These are phyloP conservation scores for Pionites leucogaster DNA, from an alignment of 2,113 vertebrate genomes.

Conservation along the genomic window DNA sequence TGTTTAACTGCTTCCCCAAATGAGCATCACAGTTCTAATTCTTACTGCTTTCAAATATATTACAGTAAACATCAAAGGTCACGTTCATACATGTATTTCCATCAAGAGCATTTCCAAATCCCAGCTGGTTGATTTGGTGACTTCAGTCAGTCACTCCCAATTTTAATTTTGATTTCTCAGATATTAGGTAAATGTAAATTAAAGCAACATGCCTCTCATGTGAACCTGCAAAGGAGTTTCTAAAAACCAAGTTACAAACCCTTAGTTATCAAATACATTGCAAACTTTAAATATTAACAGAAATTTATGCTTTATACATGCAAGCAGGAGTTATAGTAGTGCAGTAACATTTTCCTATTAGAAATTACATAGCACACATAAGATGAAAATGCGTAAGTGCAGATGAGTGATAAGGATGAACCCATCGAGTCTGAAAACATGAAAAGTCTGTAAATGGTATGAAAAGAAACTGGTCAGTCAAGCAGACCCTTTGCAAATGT, in stretches of 20 bases:
- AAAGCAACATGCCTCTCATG: not conserved
- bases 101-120: not conserved
- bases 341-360: not conserved
- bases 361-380: not conserved
- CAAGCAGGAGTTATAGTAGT: not conserved
- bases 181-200: not conserved
- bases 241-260: not conserved
- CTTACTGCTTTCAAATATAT: constrained; percentile 3
- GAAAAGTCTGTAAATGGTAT: not conserved
- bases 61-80: not conserved
- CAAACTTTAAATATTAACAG: not conserved
- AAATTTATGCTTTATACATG: not conserved
- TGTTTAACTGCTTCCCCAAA: not conserved
- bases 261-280: not conserved
- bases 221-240: not conserved
- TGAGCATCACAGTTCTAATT: not conserved
- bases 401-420: not conserved
- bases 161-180: not conserved
- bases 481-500: not conserved
- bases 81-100: not conserved
- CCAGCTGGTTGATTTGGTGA: not conserved
- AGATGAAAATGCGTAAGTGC: not conserved
- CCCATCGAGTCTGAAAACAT: not conserved
- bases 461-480: not conserved
- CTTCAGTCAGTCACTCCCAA: not conserved